Percentiles rank a stretch among this genome's conserved stretches.
These are phyloP conservation scores for Fratercula arctica DNA, from an alignment of 2,797 vertebrate genomes.

Conservation along the genomic window DNA sequence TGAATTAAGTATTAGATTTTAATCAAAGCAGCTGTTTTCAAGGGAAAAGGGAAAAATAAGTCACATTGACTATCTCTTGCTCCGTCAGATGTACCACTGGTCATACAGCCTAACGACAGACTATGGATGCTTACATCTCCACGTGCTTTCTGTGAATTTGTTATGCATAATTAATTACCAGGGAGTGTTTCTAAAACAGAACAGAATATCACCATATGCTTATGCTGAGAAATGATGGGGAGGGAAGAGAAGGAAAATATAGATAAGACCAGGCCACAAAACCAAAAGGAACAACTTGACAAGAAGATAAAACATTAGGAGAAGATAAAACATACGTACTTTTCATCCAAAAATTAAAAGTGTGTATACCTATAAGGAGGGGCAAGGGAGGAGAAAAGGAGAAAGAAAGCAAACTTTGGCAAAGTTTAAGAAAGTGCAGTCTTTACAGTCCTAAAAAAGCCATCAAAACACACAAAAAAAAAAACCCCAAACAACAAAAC, in stretches of 20 bases:
- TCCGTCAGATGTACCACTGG: background rate
- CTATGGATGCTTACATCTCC: background rate
- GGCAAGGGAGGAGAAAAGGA: background rate
- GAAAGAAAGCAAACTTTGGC: constrained; percentile 31
- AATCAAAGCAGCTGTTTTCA: background rate
- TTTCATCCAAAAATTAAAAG: background rate
- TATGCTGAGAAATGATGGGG: background rate
- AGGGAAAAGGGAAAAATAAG: background rate
- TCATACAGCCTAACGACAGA: background rate
- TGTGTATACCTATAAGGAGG: background rate
- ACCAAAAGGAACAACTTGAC: background rate
- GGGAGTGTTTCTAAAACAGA: background rate
- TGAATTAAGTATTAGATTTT: background rate
- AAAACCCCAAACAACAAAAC: background rate
- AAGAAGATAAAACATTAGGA: background rate
- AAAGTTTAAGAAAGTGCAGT: constrained; percentile 34
- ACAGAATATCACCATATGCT: background rate
- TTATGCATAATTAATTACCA: background rate
- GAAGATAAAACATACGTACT: background rate
- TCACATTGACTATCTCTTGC: background rate
- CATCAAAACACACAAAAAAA: background rate
- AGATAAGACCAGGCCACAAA: background rate
- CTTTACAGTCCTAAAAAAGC: background rate
- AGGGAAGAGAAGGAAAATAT: background rate
- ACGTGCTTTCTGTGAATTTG: background rate